phyloP scores from a whole-genome alignment of 2,888 invertebrate genomes.

The Hipparchia semele region DNA sequence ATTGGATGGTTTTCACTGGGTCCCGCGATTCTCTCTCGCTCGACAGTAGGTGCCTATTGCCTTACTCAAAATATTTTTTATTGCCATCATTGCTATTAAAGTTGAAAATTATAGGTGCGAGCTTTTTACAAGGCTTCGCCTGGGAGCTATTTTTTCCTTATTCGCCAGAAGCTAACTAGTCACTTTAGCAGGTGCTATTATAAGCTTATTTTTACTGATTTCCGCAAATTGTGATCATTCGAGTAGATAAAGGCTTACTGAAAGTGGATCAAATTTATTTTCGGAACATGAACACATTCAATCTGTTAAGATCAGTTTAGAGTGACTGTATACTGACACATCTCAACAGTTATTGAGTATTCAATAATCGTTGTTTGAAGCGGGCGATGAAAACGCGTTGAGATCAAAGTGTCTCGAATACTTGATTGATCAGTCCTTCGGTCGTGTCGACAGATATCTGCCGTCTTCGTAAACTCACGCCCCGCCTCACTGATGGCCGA shows the following conservation, averaged over 20 bases:
- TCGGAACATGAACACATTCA: background rate
- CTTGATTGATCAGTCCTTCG: constrained; percentile 29
- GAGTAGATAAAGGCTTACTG: background rate
- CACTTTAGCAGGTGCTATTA: background rate
- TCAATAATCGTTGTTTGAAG: constrained; percentile 28
- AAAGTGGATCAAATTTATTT: background rate
- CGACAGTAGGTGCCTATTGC: background rate
- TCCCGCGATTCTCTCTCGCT: background rate
- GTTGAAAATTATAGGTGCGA: background rate
- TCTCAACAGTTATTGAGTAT: constrained; percentile 31
- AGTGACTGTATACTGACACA: constrained; percentile 14
- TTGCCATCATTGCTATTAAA: background rate
- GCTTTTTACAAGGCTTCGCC: constrained; percentile 1
- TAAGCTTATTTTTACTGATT: background rate
- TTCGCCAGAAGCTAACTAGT: background rate
- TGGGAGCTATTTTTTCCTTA: constrained; percentile 7
- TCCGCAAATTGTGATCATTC: background rate
- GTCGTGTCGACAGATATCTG: constrained; percentile 30
- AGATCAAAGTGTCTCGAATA: constrained; percentile 37
- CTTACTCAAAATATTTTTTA: background rate
- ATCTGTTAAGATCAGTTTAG: constrained; percentile 8
- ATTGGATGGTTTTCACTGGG: too few relatives aligned
- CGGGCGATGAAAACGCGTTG: constrained; percentile 29
- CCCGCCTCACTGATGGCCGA: constrained; percentile 27
- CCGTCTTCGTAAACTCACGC: constrained; percentile 33